Conservation (phyloP, 2,113 vertebrate genomes). For the Gopherus flavomarginatus region DNA sequence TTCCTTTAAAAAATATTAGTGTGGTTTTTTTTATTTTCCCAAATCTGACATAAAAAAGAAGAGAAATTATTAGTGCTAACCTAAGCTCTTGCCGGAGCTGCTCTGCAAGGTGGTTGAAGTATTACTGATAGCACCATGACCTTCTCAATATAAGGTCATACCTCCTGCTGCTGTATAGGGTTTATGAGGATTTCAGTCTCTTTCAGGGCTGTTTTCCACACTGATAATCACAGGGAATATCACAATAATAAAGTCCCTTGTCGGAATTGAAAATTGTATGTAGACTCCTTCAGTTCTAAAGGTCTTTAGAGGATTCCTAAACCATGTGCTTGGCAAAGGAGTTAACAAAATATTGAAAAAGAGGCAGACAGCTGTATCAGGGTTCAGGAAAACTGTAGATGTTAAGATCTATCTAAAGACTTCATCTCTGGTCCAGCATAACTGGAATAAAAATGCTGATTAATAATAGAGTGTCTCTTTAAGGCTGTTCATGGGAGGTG, state of each 20-base stretch:
- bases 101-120: background rate
- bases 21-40: background rate
- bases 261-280: background rate
- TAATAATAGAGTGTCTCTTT: conserved; percentile 43
- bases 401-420: conserved; percentile 34
- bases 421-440: conserved; percentile 40
- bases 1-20: background rate
- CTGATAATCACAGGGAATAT: background rate
- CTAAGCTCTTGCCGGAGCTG: background rate
- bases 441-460: conserved; percentile 44
- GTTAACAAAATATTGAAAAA: conserved; percentile 30
- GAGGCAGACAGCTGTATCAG: conserved; percentile 31
- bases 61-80: background rate
- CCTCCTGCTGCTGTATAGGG: background rate
- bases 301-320: background rate
- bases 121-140: background rate
- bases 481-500: background rate
- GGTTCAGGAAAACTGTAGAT: background rate
- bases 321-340: background rate
- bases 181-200: background rate
- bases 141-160: background rate
- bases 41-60: background rate
- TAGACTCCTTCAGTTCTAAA: background rate
- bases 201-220: background rate
- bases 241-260: background rate